Conservation (phyloP, 1,140 invertebrate genomes). For the Brachionus rubens region DNA sequence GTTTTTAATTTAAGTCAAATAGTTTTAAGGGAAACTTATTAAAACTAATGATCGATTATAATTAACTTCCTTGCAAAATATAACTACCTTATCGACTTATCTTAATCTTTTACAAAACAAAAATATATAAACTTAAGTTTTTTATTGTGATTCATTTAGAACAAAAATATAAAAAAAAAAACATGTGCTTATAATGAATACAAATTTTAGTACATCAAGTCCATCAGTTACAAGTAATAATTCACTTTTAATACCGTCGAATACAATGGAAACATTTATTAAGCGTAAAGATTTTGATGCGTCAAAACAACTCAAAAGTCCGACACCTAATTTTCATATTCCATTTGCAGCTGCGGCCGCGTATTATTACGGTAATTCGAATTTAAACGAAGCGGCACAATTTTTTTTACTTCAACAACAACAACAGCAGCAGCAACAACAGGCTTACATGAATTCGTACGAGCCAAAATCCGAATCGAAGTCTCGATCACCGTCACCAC, state of each 20-base stretch:
- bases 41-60: constrained; percentile 35
- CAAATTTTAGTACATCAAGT: neutral
- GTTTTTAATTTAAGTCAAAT: constrained; percentile 20
- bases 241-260: constrained; percentile 2
- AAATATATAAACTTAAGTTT: neutral
- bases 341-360: constrained; percentile 28
- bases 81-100: constrained; percentile 3
- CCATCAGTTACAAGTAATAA: neutral
- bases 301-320: neutral
- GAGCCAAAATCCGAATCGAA: neutral
- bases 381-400: constrained; percentile 27
- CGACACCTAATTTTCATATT: neutral
- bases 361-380: constrained; percentile 26
- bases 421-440: constrained; percentile 9
- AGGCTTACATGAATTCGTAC: neutral
- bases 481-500: neutral
- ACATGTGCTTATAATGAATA: constrained; percentile 19
- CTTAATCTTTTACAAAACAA: constrained; percentile 29
- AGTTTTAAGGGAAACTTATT: constrained; percentile 31
- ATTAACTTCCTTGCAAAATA: constrained; percentile 3
- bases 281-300: constrained; percentile 9
- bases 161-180: neutral
- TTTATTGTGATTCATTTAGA: neutral
- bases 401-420: constrained; percentile 34
- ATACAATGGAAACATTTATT: neutral